phyloP scores from a whole-genome alignment of 1,140 invertebrate genomes.

The Lordiphosa collinella region DNA sequence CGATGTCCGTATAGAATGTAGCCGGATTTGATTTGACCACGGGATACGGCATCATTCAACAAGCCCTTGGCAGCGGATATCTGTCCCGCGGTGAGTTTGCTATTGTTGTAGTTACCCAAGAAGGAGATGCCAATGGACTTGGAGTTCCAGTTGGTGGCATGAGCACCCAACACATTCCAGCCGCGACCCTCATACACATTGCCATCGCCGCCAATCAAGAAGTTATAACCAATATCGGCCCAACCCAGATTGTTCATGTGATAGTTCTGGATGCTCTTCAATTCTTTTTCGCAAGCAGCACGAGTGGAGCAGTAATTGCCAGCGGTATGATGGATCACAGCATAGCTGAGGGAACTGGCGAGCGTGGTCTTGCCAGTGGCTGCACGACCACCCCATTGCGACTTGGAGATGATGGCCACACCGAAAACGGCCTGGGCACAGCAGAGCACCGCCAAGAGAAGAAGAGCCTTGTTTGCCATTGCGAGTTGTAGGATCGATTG shows the following conservation, averaged over 20 bases:
- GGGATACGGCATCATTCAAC: conserved; percentile 83
- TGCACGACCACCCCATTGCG: conserved; percentile 83
- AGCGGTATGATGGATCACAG: conserved; percentile 88
- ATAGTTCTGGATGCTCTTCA: conserved; percentile 82
- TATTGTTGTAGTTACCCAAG: conserved; percentile 81
- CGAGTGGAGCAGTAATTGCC: conserved; percentile 81
- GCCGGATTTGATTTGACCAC: conserved; percentile 81
- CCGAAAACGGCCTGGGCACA: conserved; percentile 51
- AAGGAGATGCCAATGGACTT: conserved; percentile 84
- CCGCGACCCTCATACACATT: conserved; percentile 85
- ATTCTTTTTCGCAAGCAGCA: conserved; percentile 80
- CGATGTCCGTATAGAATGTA: conserved; percentile 86
- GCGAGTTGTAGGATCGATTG: conserved; percentile 5
- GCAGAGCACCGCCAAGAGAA: conserved; percentile 46
- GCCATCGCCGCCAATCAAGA: conserved; percentile 82
- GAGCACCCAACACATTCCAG: conserved; percentile 85
- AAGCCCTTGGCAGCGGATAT: conserved; percentile 81
- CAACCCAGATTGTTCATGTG: conserved; percentile 83
- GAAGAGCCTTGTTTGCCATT: conserved; percentile 25
- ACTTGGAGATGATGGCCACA: conserved; percentile 80
- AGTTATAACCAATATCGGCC: conserved; percentile 87
- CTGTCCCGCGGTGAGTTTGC: conserved; percentile 39
- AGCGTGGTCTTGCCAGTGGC: conserved; percentile 80
- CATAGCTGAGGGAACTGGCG: conserved; percentile 83
- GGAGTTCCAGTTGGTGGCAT: conserved; percentile 84